Evolutionary conservation across 1,140 invertebrate species (phyloP).

Genomic region (Drosophila quadrilineata): DNA sequence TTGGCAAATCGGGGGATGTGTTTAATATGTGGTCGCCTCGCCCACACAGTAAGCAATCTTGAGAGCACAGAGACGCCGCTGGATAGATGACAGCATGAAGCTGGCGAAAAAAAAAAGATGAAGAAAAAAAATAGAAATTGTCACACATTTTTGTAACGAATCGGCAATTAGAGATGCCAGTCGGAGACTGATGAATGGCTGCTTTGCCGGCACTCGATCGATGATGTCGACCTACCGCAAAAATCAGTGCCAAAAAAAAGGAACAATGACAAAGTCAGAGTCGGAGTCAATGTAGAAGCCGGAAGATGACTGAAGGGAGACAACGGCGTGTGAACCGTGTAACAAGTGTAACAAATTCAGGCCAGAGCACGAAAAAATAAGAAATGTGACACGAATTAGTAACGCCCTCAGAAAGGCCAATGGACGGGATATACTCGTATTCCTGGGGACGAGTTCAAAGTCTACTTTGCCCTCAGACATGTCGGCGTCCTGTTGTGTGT

Average conservation of each 20-base stretch:
- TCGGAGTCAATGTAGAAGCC: conserved; percentile 40
- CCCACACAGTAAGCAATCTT: conserved; percentile 50
- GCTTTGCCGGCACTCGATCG: conserved; percentile 51
- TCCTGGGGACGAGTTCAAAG: background rate
- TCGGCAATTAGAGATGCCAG: conserved; percentile 71
- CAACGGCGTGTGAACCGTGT: conserved; percentile 75
- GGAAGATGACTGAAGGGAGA: conserved; percentile 57
- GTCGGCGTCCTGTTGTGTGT: conserved; percentile 57
- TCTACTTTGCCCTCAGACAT: conserved; percentile 30
- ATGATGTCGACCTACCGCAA: conserved; percentile 79
- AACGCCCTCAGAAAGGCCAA: conserved; percentile 41
- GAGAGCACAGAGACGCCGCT: conserved; percentile 4
- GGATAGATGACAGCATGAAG: conserved; percentile 1
- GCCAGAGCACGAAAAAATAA: conserved; percentile 52
- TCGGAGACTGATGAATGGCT: conserved; percentile 63
- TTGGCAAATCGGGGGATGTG: too few species aligned
- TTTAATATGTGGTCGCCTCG: conserved; percentile 53
- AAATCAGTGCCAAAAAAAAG: conserved; percentile 57
- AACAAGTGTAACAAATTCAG: conserved; percentile 76
- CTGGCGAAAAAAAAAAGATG: conserved; percentile 51
- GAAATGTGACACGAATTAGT: conserved; percentile 79
- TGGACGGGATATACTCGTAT: too few species aligned
- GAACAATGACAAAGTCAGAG: conserved; percentile 25
- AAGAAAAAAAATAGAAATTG: too few species aligned
- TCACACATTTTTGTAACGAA: conserved; percentile 77